Evolutionary conservation across 1,140 invertebrate species (phyloP).

Genomic region (Nixonia krombeini): DNA sequence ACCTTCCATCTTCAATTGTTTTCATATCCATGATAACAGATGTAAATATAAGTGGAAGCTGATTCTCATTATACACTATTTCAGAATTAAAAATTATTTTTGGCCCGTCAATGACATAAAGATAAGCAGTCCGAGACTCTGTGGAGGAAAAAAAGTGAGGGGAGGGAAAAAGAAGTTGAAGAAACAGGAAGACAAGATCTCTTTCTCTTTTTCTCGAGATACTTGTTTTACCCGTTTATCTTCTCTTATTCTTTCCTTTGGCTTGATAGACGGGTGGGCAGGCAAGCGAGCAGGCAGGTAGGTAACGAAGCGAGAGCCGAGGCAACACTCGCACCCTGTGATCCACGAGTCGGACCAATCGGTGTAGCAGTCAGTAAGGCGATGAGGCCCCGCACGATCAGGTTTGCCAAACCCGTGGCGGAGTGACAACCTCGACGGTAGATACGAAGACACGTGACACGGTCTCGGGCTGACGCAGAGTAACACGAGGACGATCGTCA

Average conservation of each 20-base stretch:
- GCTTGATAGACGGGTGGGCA: constrained; percentile 8
- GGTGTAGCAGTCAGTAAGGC: constrained; percentile 53
- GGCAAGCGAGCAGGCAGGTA: constrained; percentile 13
- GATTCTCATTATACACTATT: too few species aligned
- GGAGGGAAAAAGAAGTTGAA: constrained; percentile 21
- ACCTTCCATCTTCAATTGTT: too few species aligned
- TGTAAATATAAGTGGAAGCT: too few species aligned
- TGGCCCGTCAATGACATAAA: too few species aligned
- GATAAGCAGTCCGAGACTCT: too few species aligned
- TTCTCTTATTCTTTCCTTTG: constrained; percentile 19
- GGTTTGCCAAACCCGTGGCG: constrained; percentile 59
- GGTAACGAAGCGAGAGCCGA: too few species aligned
- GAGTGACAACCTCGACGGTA: constrained; percentile 43
- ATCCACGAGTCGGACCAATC: constrained; percentile 62
- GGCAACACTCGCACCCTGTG: constrained; percentile 61
- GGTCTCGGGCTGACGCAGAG: constrained; percentile 20
- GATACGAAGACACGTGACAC: constrained; percentile 26
- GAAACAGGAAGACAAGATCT: constrained; percentile 35
- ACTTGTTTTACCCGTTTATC: constrained; percentile 43
- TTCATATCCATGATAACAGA: too few species aligned
- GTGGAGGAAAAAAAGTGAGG: not conserved
- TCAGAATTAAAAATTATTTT: too few species aligned
- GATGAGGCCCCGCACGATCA: constrained; percentile 60
- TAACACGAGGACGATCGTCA: constrained; percentile 23
- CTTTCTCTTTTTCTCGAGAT: constrained; percentile 33